Base-by-base conservation (phyloP, 1,140 invertebrate species). In the Watersipora subatra region DNA sequence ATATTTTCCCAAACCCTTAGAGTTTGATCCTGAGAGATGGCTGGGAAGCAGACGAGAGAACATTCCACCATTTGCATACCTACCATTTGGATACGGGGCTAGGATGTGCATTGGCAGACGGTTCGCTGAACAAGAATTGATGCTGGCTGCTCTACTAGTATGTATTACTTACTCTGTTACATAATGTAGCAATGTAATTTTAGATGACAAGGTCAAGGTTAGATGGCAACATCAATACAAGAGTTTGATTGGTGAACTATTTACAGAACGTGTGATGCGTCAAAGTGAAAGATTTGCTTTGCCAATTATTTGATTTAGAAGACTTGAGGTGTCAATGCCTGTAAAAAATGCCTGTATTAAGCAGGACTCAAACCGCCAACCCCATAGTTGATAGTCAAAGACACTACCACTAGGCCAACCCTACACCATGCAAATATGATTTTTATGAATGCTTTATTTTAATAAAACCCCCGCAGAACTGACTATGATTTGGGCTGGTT, bases 81-180 rank as follows among this genome's bases (percentile, higher is more conserved):
- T 94, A 57, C 92, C 92, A 0, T 96, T 95, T 80, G 91, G 92
- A 0, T 89, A 92, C 77, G 93, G 93, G 0, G 84, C 88, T 25
- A 82, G 93, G 66, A 85, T 88, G 12, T 96, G 93, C 70, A 90
- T 94, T 59, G 92, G 91, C 1, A 83, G 89, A 73, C 82, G 91
- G 73, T 81, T 95, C 58, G 91, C 92, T 3, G 90, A 94, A 73
- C 91, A 93, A 78, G 91, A 91, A 77, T 86, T 94, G 72, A 84
- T 87, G 68, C 83, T 89, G 20, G 82, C 89, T n/a, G 71, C 92
- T 3, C 78, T 92, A 30, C 85, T 86, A 76, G 90, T 91, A 85
- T 79, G 81, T 78, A 63, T 55, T 7, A 25, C 20, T 58, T 69
- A 17, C 28, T 68, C 55, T 15, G 55, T 24, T 61, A 67, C 63